Conservation (phyloP, 2,113 vertebrate species). For the Halichoerus grypus region DNA sequence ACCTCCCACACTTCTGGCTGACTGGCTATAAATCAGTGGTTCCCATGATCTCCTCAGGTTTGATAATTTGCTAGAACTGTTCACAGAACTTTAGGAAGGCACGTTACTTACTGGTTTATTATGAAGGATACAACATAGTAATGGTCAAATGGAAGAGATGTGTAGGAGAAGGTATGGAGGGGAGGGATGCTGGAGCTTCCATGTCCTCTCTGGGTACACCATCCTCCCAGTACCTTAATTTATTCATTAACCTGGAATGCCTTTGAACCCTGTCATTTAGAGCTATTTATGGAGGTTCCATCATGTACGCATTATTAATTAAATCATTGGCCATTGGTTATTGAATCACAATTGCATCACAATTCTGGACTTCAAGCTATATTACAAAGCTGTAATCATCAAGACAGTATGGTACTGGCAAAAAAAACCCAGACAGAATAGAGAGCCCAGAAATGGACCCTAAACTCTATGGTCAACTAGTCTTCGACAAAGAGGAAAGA, state of each 20-base stretch:
- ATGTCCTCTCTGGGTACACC: no score
- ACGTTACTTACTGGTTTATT: not conserved
- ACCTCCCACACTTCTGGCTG: not conserved
- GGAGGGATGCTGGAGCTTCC: no score
- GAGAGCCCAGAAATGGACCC: no score
- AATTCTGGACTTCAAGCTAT: no score
- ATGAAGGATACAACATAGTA: not conserved
- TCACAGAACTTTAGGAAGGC: not conserved
- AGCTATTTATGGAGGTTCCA: not conserved
- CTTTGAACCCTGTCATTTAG: not conserved
- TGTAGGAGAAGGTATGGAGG: not conserved
- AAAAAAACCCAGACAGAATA: no score
- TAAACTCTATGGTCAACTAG: no score
- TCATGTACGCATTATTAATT: not conserved
- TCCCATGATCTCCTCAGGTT: not conserved
- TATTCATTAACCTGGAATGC: not conserved
- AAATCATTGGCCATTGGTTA: not conserved
- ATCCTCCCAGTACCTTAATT: not conserved
- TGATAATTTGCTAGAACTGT: not conserved
- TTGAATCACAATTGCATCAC: no score
- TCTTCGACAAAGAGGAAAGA: no score
- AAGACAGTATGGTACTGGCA: no score
- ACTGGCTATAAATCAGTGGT: not conserved
- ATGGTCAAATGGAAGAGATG: not conserved
- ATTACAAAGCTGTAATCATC: no score